Evolutionary conservation across 2,113 vertebrate genomes (phyloP), one percentile per base, ranked within the genome.

Genomic region (Hypocryptadius cinnamomeus): DNA sequence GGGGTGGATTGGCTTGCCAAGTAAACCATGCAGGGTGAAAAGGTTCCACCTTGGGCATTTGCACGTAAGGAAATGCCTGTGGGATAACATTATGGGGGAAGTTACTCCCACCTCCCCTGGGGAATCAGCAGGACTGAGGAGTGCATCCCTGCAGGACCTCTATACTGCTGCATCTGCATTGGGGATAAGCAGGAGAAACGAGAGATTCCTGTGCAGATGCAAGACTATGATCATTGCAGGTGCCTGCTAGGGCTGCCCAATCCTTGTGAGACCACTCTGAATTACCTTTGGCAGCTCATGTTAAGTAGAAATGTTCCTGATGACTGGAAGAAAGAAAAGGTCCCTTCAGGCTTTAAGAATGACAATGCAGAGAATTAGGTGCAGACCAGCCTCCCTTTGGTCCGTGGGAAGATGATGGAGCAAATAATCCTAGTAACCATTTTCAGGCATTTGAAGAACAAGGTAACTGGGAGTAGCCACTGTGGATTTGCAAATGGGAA

Each of bases 351-450:
- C 44, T 19, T 48, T 47, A 48, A 30, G n/a, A 78, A 76, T 1
- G 5, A 44, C 21, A 44, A 2, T 54, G 13, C 11, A 78, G 37
- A 13, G 56, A 61, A 70, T 15, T 39, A 73, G 10, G 51, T 12
- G 6, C 21, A n/a, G 14, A 22, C 5, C 28, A 68, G 6, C 5
- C 6, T 53, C 10, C 19, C 4, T 16, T n/a, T 4, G 2, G 15
- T 31, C 9, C 0, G 0, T 65, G 24, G 11, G 30, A 95, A 54
- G 22, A 9, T 33, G 23, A 20, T 18, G n/a, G 45, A 79, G 25
- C 3, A 79, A 76, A 80, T 39, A 53, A 47, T 10, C 9, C 21
- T 51, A 37, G 37, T 39, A 70, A 44, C 19, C 5, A 25, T 30
- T 72, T 76, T 30, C 9, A 68, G 10, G 3, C 3, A 7, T 27